Evolutionary conservation across 1,140 invertebrate genomes (phyloP), one percentile per base, ranked within the genome.

Genomic region (Drosophila jambulina): DNA sequence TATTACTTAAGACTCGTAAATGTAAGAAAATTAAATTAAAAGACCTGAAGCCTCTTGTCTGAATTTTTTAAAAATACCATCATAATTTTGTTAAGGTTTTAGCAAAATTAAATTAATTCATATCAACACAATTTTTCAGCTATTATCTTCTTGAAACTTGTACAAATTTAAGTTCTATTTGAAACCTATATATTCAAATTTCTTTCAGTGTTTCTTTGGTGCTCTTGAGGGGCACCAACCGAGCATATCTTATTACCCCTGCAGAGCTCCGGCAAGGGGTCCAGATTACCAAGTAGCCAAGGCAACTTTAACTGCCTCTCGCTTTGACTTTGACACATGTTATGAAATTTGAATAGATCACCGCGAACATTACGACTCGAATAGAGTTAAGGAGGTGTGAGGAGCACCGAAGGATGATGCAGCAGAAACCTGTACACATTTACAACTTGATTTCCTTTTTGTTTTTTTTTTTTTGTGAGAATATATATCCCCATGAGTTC

Each of bases 271-370:
- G n/a, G 69, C 17, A 58, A 40, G 53, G 53, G 43, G 48, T 29
- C 34, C 46, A 27, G 46, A 48, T 62, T 40, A 45, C 67, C 49
- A 48, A 69, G 48, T 63, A 51, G 53, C 49, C 62, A 56, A 63
- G 62, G 43, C 68, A 72, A 75, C 76, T 78, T 88, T 84, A 88
- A 88, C 83, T 62, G 83, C 76, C 83, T 80, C 72, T 77, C 82
- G 83, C 84, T 87, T 87, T 88, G 84, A 80, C 80, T 88, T 84
- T 87, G 84, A 87, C 84, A 87, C 78, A 87, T 87, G 84, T 87
- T 87, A 88, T 87, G 78, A 84, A 87, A 87, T 84, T 87, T 87
- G 84, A 87, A 87, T 87, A 87, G 84, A 87, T 87, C 84, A 88
- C 82, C 65, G 70, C 40, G 60, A 48, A 53, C 63, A 61, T 69